phyloP scores from a whole-genome alignment of 2,888 invertebrate species.

The Cloeon dipterum region DNA sequence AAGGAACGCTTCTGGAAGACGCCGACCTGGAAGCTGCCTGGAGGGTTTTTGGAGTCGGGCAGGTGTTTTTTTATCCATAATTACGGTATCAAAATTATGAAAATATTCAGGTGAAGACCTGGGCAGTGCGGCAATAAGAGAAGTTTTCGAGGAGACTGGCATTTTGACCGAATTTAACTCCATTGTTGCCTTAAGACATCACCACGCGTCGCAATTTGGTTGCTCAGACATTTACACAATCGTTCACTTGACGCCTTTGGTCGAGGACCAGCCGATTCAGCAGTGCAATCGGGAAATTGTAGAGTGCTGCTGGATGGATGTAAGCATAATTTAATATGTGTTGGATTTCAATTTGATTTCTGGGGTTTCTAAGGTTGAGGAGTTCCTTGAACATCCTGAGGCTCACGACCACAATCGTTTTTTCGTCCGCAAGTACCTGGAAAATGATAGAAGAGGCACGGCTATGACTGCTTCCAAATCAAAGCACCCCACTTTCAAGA shows the following conservation, averaged over 20 bases:
- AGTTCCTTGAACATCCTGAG: not conserved
- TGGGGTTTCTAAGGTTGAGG: not conserved
- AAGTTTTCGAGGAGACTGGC: conserved; percentile 80
- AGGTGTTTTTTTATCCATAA: conserved; percentile 10
- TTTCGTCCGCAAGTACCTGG: not conserved
- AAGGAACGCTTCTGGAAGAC: conserved; percentile 36
- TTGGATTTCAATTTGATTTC: too few relatives aligned
- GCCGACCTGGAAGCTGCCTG: conserved; percentile 72
- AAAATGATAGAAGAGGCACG: not conserved
- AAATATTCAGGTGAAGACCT: conserved; percentile 48
- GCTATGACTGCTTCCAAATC: not conserved
- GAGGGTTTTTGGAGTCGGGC: conserved; percentile 77
- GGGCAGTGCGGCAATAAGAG: conserved; percentile 56
- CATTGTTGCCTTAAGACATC: conserved; percentile 53
- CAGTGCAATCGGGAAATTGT: conserved; percentile 57
- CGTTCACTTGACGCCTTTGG: conserved; percentile 41
- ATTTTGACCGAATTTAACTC: conserved; percentile 51
- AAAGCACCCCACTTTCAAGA: not conserved
- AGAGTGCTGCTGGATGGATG: conserved; percentile 60
- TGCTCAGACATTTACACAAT: conserved; percentile 77
- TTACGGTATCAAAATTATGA: too few relatives aligned
- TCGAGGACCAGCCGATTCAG: conserved; percentile 25
- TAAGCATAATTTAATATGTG: too few relatives aligned
- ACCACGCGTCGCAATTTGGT: conserved; percentile 47
- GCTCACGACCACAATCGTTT: not conserved